Evolutionary conservation across 1,140 invertebrate genomes (phyloP), one percentile per base, ranked within the genome.

Genomic region (Danaus melanippus): DNA sequence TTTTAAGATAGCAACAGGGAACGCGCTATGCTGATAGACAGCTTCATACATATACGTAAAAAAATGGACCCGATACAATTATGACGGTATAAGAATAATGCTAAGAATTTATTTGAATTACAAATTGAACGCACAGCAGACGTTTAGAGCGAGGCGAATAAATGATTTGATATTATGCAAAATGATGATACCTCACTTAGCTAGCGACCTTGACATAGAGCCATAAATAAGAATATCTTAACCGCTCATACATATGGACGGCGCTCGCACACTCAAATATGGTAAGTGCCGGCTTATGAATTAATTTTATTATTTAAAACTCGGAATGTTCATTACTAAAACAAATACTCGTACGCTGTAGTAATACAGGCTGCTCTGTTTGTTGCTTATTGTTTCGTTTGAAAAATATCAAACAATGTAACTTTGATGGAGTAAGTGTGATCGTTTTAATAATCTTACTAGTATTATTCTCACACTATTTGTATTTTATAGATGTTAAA

Each of bases 241-340:
- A 70, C 65, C 72, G 72, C 72, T 86, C 83, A 86, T 86, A 83
- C 83, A 84, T 84, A 86, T 84, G 83, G 78, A 82, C 83, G 71
- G 68, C 64, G 74, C 73, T 74, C 76, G 74, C 74, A 74, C 74
- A 80, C 80, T 78, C 80, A 70, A 79, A 85, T 84, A 82, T 82
- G 79, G 76, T 81, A 83, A 83, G 81, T 82, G 79, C 69, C 69
- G 72, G 74, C 74, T 84, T 84, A 84, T 86, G 81, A 86, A 84
- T 86, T 84, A 76, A 86, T 81, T 86, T 86, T 84, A 84, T 86
- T 84, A 84, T 84, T 86, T 84, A 84, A 86, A 83, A 86, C 76
- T 76, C 78, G 71, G 75, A 75, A 80, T 80, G 81, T 86, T 86
- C 78, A 84, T 86, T 86, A 86, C 83, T 83, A 86, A 86, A 86